Evolutionary conservation across 2,797 vertebrate species (phyloP), one percentile per base, ranked within the genome.

Genomic region (Squalus acanthias): DNA sequence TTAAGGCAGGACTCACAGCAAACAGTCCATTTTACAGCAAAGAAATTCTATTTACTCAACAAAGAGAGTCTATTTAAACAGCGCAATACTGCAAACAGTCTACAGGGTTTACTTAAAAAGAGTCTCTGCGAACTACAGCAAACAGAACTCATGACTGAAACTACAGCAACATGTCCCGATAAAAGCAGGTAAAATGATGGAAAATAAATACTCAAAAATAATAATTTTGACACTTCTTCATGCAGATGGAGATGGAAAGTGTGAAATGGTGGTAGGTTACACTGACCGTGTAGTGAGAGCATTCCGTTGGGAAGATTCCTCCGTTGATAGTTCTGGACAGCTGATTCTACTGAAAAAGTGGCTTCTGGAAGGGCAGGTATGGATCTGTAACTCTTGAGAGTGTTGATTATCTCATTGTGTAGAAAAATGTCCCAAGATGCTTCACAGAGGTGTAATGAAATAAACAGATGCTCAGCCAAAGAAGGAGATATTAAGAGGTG

Each of bases 231-330:
- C 91, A 89, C 20, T 96, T 1, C 96, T 95, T 50, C 22, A 39
- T 96, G 13, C 97, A 99, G 99, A 99, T 96, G 99, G 99, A 72
- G 99, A 99, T 20, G 99, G 99, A 0, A 98, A 98, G 89, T 98
- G 97, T 2, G 99, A 99, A 97, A 97, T 99, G 97, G 99, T 99
- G 95, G 98, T 99, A 95, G 99, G 99, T 20, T 99, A 99, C 98
- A 99, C 99, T 1, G 99, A 99, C 98, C 98, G 99, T 0, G 99
- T 99, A 96, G 99, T 99, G 9, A 98, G 99, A 96, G 99, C 99
- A 3, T 99, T 99, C 97, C 99, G 99, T 17, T 99, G 99, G 99
- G 99, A 99, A 96, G 99, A 99, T 96, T 97, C 97, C 0, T 97
- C 98, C 15, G 8, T 53, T 0, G 99, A 99, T 0, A 95, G 97